phyloP scores from a whole-genome alignment of 2,113 vertebrate species.

The Paramisgurnus dabryanus region DNA sequence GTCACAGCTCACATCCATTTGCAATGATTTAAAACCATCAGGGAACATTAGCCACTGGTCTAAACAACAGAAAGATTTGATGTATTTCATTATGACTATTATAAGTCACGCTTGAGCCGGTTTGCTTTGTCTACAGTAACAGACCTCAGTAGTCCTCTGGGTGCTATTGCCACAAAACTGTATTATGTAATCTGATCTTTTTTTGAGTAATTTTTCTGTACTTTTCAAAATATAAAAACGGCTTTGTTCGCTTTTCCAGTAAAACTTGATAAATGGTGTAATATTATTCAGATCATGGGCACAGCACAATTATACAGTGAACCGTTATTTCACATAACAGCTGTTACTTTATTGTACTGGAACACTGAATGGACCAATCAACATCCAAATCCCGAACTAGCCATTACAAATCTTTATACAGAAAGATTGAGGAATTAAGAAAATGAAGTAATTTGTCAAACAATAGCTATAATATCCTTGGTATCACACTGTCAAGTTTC shows the following conservation, averaged over 20 bases:
- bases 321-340: too few species aligned
- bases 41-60: background rate
- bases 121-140: constrained; percentile 21
- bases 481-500: too few species aligned
- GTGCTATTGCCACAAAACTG: constrained; percentile 2
- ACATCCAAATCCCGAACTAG: too few species aligned
- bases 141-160: constrained; percentile 4
- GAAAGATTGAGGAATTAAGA: too few species aligned
- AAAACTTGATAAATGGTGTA: background rate
- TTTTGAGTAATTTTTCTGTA: background rate
- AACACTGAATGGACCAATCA: background rate
- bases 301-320: too few species aligned
- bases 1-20: background rate
- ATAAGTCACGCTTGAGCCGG: background rate
- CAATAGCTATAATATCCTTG: too few species aligned
- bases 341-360: too few species aligned
- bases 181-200: constrained; percentile 1
- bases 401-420: too few species aligned
- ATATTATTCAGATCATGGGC: too few species aligned
- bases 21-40: background rate
- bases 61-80: background rate
- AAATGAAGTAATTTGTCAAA: too few species aligned
- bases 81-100: background rate
- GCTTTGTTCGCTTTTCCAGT: background rate
- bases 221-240: background rate